Base-by-base conservation (phyloP, 1,140 invertebrate species). In the Vollenhovia emeryi region DNA sequence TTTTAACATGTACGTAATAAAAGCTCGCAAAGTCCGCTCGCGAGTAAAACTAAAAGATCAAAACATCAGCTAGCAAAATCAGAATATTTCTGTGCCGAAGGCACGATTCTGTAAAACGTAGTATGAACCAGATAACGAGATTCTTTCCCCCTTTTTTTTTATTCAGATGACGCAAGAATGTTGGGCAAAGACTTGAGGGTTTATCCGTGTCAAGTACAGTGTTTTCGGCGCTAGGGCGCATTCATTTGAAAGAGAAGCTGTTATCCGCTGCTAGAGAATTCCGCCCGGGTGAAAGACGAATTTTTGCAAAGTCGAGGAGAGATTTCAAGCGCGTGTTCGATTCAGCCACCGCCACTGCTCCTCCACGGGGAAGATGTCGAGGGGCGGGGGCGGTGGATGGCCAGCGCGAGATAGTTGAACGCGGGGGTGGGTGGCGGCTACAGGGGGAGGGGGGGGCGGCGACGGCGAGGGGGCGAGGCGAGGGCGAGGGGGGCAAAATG, bases 401-500 rank as follows among this genome's bases (percentile, higher is more conserved):
- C 45, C 52, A 66, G 48, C 33, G 62, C 11, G 68, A 57, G 79
- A 48, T 85, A 80, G 75, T 33, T 52, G 18, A 43, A 85, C n/a
- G 74, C 40, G 83, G 52, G 36, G 69, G 74, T 3, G n/a, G 71
- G 62, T 52, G 9, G 45, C 13, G 68, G 48, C 13, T 79, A 40
- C 50, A 48, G 60, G 68, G 43, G n/a, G n/a, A n/a, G n/a, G n/a
- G n/a, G 73, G 68, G 68, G 48, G 40, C 84, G 50, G 40, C 36
- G 48, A 48, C 73, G 59, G n/a, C n/a, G 57, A 45, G 87, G 89
- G 73, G 68, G 68, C 52, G 40, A 84, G 50, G 40, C 36, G 48
- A 48, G 75, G 59, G n/a, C n/a, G 57, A 45, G 87, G 89, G 84
- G 87, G 90, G 86, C 52, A 84, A 90, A 91, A 82, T 89, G 92